phyloP scores from a whole-genome alignment of 2,113 vertebrate species.

The Naja naja region DNA sequence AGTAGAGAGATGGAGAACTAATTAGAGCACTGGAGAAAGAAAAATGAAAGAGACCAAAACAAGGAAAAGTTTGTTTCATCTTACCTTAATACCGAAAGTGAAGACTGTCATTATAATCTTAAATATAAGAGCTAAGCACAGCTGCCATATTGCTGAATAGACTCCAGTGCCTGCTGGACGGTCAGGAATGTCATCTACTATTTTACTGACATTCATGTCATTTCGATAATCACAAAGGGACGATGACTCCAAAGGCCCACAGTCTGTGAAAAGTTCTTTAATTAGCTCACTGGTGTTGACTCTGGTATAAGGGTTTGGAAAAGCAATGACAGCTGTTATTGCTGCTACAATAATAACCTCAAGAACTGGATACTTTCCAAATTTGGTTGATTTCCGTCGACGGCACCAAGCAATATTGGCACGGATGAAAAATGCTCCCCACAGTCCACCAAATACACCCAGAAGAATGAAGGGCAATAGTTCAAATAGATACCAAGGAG shows the following conservation, averaged over 20 bases:
- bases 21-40: not conserved
- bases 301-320: conserved; percentile 94
- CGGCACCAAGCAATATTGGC: conserved; percentile 97
- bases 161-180: conserved; percentile 88
- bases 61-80: not conserved
- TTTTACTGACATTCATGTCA: conserved; percentile 91
- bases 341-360: conserved; percentile 95
- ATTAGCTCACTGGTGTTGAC: conserved; percentile 98
- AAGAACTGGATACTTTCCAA: conserved; percentile 93
- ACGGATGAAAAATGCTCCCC: conserved; percentile 98
- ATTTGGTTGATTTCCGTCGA: conserved; percentile 92
- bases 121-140: conserved; percentile 94
- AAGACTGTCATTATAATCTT: conserved; percentile 99
- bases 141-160: conserved; percentile 96
- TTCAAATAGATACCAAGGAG: conserved; percentile 98
- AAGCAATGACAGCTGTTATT: conserved; percentile 92
- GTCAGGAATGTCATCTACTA: conserved; percentile 87
- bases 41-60: not conserved
- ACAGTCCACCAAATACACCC: conserved; percentile 95
- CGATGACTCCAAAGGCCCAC: conserved; percentile 91
- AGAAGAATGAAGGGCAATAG: conserved; percentile 96
- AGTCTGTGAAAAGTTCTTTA: conserved; percentile 97
- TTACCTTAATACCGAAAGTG: conserved; percentile 98
- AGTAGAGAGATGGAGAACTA: not conserved
- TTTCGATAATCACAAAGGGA: conserved; percentile 96